Evolutionary conservation across 2,113 vertebrate species (phyloP).

Genomic region (Mystacornis crossleyi): DNA sequence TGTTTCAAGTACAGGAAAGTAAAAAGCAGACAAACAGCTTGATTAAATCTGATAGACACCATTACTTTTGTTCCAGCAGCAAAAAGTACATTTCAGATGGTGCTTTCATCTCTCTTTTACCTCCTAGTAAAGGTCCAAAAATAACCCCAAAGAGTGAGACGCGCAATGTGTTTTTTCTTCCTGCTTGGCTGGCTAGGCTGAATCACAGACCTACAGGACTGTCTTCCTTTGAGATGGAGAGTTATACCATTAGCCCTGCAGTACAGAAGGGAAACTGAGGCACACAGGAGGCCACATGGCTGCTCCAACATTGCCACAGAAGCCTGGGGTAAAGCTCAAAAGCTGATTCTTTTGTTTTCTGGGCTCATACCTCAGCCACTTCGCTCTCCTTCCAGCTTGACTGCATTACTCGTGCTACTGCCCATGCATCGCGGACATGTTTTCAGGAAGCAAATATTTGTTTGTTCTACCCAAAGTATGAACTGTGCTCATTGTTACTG

Average conservation of each 20-base stretch:
- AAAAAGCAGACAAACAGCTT: constrained; percentile 38
- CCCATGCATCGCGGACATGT: background rate
- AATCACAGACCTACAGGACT: background rate
- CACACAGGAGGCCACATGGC: background rate
- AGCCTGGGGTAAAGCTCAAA: background rate
- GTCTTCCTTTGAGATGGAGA: background rate
- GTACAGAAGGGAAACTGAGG: background rate
- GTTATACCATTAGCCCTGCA: background rate
- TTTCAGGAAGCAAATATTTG: background rate
- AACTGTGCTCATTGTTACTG: background rate
- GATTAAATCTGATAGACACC: constrained; percentile 29
- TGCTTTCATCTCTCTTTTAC: constrained; percentile 26
- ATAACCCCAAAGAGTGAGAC: background rate
- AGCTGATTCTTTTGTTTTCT: background rate
- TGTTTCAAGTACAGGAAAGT: background rate
- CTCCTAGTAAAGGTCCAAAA: constrained; percentile 17
- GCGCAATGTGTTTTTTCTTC: background rate
- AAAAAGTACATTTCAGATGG: constrained; percentile 1
- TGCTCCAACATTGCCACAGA: background rate
- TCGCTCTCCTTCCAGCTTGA: background rate
- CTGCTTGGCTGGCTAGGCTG: background rate
- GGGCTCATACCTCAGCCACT: background rate
- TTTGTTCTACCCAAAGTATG: background rate
- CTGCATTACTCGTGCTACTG: background rate
- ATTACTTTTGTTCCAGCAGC: constrained; percentile 13